Base-by-base conservation (phyloP, 2,113 vertebrate species). In the Thomomys bottae region DNA sequence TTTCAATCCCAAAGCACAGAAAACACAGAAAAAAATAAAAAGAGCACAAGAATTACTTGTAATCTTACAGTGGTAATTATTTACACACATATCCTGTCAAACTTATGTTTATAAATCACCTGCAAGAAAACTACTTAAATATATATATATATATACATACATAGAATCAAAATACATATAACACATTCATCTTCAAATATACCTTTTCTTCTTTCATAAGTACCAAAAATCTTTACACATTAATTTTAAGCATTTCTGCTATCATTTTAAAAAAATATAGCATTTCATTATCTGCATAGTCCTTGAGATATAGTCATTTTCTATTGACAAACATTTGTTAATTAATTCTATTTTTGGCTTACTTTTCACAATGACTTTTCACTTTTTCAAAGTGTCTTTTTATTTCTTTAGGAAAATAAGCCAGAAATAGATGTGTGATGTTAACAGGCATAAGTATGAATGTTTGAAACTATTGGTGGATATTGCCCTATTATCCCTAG, bases 311-410 rank as follows among this genome's bases (percentile, higher is more conserved):
- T 91, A 83, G 75, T 8, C 72, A 83, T 23, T 81, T 88, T 82
- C 66, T 88, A 32, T 26, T 81, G 57, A 85, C 28, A 36, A 30
- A 30, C 54, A 90, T 63, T 88, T 79, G 5, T 87, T 87, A 64
- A 85, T 80, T 91, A 81, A 72, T 24, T 87, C 85, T 70, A 70
- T n/a, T 71, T 94, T 61, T 91, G 91, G 64, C 30, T 79, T 89
- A 54, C 70, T 90, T 88, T 83, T 77, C 70, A 24, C 45, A 63
- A 24, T 81, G 38, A 84, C 40, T 89, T 12, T 81, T 42, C 49
- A 83, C 80, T 17, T 91, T 81, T 79, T 64, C 40, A 87, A 30
- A 76, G 38, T 91, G 61, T 38, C 24, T 66, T 30, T 79, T 79
- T 70, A 59, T 88, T 86, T 91, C 28, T 72, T 80, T 67, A 90